Conservation (phyloP, 2,888 invertebrate species). For the Embidobia sp. region DNA sequence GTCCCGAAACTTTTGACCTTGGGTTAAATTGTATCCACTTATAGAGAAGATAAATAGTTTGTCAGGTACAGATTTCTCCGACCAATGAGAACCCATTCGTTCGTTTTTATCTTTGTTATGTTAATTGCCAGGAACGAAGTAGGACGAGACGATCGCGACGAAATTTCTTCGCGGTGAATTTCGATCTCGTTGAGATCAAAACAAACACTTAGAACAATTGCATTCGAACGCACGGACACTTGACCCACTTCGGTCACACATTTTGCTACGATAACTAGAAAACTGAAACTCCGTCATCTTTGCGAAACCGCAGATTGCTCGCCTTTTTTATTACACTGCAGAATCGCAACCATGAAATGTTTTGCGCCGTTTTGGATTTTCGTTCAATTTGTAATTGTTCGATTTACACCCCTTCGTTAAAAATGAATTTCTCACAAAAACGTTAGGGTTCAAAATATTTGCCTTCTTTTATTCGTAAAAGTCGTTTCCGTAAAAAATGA, state of each 20-base stretch:
- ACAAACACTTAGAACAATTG: slow-evolving; percentile 36
- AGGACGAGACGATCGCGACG: slow-evolving; percentile 23
- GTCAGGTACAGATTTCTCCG: slow-evolving; percentile 22
- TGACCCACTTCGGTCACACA: slow-evolving; percentile 37
- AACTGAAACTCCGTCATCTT: slow-evolving; percentile 31
- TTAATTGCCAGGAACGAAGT: slow-evolving; percentile 19
- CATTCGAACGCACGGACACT: slow-evolving; percentile 35
- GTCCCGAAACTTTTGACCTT: too few relatives aligned
- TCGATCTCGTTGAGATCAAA: slow-evolving; percentile 30
- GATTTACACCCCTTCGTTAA: too few relatives aligned
- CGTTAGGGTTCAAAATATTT: too few relatives aligned
- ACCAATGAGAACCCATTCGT: slow-evolving; percentile 3
- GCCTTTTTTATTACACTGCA: neutral
- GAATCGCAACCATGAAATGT: neutral
- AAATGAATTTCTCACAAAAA: too few relatives aligned
- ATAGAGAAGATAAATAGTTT: too few relatives aligned
- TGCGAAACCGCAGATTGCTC: too few relatives aligned
- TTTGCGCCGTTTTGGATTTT: too few relatives aligned
- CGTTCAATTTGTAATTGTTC: too few relatives aligned
- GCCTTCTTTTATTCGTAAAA: too few relatives aligned
- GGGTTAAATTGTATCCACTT: too few relatives aligned
- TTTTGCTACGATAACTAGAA: slow-evolving; percentile 42
- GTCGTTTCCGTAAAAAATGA: too few relatives aligned
- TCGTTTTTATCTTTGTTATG: slow-evolving; percentile 32
- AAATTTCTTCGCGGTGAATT: slow-evolving; percentile 19